Evolutionary conservation across 92 coral and sea anemone species (phyloP).

Genomic region (Isaurus tuberculatus): DNA sequence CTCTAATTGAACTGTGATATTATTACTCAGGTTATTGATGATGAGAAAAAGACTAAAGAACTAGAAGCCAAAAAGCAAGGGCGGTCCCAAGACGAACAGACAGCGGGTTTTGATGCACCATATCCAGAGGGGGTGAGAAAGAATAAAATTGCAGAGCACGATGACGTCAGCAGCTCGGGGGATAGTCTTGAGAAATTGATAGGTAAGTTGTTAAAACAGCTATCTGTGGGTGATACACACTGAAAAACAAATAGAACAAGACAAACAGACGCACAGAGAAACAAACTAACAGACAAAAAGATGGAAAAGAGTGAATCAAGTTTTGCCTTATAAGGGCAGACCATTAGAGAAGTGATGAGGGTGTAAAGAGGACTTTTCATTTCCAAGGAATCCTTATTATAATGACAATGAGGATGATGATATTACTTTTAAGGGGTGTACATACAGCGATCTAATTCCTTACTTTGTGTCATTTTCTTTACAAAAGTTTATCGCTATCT

Average conservation of each 20-base stretch:
- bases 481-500: background rate
- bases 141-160: constrained; percentile 53
- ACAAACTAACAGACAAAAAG: background rate
- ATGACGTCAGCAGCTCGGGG: constrained; percentile 17
- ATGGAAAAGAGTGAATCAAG: too few relatives aligned
- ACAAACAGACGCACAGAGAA: background rate
- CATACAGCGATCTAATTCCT: too few relatives aligned
- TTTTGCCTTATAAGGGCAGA: too few relatives aligned
- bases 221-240: background rate
- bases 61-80: constrained; percentile 80
- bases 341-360: too few relatives aligned
- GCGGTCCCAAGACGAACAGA: constrained; percentile 2
- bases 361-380: too few relatives aligned
- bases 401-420: too few relatives aligned
- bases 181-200: constrained; percentile 18
- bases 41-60: constrained; percentile 93
- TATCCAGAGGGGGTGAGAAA: constrained; percentile 97
- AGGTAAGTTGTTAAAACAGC: constrained; percentile 5
- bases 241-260: too few relatives aligned
- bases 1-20: background rate
- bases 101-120: constrained; percentile 58
- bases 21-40: constrained; percentile 79
- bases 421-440: too few relatives aligned
- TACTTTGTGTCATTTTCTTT: too few relatives aligned
- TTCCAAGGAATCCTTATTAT: too few relatives aligned